phyloP scores from a whole-genome alignment of 2,888 invertebrate genomes.

The Agrochola circellaris region DNA sequence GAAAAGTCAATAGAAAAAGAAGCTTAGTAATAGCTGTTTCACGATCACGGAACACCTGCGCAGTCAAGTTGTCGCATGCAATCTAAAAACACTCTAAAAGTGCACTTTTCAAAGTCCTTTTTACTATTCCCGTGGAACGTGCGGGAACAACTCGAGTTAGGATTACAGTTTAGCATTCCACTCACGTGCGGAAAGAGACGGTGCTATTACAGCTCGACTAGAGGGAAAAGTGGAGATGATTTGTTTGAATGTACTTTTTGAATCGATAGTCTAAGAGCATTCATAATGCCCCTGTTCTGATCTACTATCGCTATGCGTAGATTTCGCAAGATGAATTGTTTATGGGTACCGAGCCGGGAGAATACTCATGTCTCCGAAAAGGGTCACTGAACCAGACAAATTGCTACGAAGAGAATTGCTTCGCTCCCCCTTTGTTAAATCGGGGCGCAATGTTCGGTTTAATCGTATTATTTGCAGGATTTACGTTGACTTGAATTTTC shows the following conservation, averaged over 20 bases:
- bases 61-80: constrained; percentile 67
- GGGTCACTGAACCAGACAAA: constrained; percentile 85
- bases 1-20: constrained; percentile 74
- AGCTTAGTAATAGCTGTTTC: constrained; percentile 74
- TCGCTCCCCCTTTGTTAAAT: constrained; percentile 78
- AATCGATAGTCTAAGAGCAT: constrained; percentile 79
- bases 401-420: constrained; percentile 77
- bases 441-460: constrained; percentile 75
- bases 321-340: constrained; percentile 82
- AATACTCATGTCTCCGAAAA: constrained; percentile 75
- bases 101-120: constrained; percentile 79
- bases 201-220: constrained; percentile 72
- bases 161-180: constrained; percentile 80
- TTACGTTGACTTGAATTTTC: constrained; percentile 76
- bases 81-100: constrained; percentile 79
- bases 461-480: constrained; percentile 82
- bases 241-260: constrained; percentile 76
- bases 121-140: constrained; percentile 73
- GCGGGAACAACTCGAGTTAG: constrained; percentile 72
- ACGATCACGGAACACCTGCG: constrained; percentile 78
- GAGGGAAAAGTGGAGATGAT: constrained; percentile 77
- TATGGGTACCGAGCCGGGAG: constrained; percentile 74
- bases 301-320: constrained; percentile 74
- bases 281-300: constrained; percentile 73
- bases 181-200: constrained; percentile 78